Conservation (phyloP, 2,113 vertebrate genomes). For the Engraulis encrasicolus region DNA sequence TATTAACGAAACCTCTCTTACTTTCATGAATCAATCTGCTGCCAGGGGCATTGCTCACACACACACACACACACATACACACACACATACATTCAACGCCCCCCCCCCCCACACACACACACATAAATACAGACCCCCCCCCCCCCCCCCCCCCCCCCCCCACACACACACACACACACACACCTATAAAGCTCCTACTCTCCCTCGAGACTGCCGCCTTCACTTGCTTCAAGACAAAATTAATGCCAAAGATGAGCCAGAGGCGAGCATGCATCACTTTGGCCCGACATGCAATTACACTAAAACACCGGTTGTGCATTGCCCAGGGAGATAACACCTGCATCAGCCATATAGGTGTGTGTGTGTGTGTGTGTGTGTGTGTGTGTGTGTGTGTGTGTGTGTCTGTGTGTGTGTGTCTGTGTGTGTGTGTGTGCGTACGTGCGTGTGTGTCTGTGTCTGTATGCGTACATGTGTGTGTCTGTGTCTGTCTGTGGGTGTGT, state of each 20-base stretch:
- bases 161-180: too few species aligned
- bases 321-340: not conserved
- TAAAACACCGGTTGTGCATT: not conserved
- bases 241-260: not conserved
- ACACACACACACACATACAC: too few species aligned
- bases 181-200: too few species aligned
- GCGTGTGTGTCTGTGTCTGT: not conserved
- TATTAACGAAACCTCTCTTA: not conserved
- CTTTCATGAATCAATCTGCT: too few species aligned
- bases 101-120: too few species aligned
- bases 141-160: too few species aligned
- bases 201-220: too few species aligned
- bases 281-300: not conserved
- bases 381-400: constrained; percentile 50
- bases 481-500: not conserved
- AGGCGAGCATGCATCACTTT: not conserved
- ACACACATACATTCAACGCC: too few species aligned
- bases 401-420: constrained; percentile 1
- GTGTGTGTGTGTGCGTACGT: not conserved
- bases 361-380: constrained; percentile 25
- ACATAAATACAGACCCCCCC: too few species aligned
- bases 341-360: too few species aligned
- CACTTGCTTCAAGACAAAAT: not conserved
- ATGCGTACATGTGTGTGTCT: not conserved
- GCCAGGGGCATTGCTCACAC: too few species aligned